Evolutionary conservation across 2,797 vertebrate genomes (phyloP).

Genomic region (Alouatta caraya): DNA sequence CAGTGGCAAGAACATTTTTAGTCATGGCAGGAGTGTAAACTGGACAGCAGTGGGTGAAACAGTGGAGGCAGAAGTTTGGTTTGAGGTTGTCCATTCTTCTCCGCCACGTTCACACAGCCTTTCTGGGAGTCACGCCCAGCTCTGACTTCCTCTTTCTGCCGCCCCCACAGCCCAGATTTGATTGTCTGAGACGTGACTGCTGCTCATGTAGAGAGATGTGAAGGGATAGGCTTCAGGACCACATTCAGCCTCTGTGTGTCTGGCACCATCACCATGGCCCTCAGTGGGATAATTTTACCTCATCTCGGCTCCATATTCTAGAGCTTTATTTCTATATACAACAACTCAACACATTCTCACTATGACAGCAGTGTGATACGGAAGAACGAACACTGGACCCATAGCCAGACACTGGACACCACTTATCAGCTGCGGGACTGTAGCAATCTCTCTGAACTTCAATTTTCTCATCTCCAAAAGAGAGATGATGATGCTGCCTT

Average conservation of each 20-base stretch:
- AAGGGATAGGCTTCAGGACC: background rate
- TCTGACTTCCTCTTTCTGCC: background rate
- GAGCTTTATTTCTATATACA: background rate
- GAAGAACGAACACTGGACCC: background rate
- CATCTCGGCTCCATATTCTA: background rate
- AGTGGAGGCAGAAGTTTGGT: background rate
- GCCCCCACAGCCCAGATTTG: background rate
- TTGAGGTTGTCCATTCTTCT: background rate
- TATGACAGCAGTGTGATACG: background rate
- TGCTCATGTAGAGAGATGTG: background rate
- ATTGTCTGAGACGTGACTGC: background rate
- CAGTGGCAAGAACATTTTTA: background rate
- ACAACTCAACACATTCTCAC: background rate
- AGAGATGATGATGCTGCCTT: background rate
- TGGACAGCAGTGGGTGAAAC: background rate
- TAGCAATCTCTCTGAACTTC: background rate
- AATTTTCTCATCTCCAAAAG: background rate
- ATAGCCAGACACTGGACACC: background rate
- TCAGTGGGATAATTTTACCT: background rate
- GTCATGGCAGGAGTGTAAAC: background rate
- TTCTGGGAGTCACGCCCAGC: background rate
- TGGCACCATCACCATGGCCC: background rate
- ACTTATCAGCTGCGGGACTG: background rate
- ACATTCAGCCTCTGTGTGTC: background rate
- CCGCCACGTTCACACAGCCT: background rate